A percentile compares a stretch with the other conserved stretches of the same genome.
phyloP scores from a whole-genome alignment of 2,113 vertebrate species.

The Actenoides lindsayi region DNA sequence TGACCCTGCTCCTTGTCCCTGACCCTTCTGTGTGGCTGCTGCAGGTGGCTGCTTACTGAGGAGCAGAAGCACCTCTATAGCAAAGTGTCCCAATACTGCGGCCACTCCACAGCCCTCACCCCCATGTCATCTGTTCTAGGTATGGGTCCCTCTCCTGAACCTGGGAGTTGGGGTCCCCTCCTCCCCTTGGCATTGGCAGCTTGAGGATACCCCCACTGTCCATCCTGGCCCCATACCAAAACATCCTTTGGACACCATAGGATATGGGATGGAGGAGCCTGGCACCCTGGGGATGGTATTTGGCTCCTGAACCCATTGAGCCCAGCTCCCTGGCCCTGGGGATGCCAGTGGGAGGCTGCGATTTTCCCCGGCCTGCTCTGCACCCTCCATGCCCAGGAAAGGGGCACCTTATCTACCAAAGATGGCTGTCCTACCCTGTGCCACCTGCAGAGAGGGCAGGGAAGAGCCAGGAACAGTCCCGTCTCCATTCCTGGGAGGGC shows the following conservation, averaged over 20 bases:
- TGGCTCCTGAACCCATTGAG: neutral
- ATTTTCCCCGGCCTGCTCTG: neutral
- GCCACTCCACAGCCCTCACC: constrained; percentile 84
- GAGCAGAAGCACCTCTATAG: constrained; percentile 82
- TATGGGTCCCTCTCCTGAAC: constrained; percentile 15
- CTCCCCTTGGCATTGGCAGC: fast-evolving
- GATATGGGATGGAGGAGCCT: neutral
- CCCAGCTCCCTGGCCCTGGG: neutral
- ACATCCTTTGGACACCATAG: neutral
- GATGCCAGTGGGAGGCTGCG: neutral
- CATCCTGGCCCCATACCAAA: neutral
- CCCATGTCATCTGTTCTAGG: constrained; percentile 88
- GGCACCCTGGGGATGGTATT: neutral
- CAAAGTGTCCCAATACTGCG: constrained; percentile 83
- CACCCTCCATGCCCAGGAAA: neutral
- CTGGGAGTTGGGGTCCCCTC: neutral
- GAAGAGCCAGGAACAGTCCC: neutral
- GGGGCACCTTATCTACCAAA: neutral
- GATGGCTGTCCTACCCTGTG: neutral
- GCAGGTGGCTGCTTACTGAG: constrained; percentile 78
- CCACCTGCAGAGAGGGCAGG: fast-evolving
- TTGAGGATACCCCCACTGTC: neutral
- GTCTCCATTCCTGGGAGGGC: neutral
- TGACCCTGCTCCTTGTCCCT: neutral
- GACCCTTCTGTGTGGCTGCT: neutral